Conservation (phyloP, 2,797 vertebrate genomes). For the Pipistrellus kuhlii region DNA sequence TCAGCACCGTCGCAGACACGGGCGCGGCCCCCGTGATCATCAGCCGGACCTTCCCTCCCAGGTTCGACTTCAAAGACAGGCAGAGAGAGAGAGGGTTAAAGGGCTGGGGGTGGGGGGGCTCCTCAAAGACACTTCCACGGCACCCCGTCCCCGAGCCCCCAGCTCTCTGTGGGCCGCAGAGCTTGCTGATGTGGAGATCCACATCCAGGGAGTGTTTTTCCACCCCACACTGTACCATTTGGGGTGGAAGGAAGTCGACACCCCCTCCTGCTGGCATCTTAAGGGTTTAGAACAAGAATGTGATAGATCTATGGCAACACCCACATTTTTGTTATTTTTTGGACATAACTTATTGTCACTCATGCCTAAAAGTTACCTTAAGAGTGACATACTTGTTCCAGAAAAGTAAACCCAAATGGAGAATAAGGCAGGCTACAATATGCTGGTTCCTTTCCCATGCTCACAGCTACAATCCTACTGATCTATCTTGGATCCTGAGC, state of each 20-base stretch:
- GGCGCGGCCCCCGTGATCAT: constrained; percentile 98
- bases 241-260: background rate
- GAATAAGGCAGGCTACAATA: background rate
- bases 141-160: accelerated
- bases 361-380: background rate
- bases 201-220: too few species aligned
- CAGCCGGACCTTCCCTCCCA: constrained; percentile 94
- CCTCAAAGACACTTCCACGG: background rate
- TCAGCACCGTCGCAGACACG: constrained; percentile 95
- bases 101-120: background rate
- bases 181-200: too few species aligned
- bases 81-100: background rate
- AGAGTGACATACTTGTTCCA: background rate
- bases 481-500: background rate
- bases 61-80: constrained; percentile 89
- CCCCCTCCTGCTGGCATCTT: background rate
- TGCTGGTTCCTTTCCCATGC: background rate
- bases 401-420: background rate
- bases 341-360: background rate
- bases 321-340: background rate
- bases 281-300: background rate
- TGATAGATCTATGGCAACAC: background rate
- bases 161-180: background rate
- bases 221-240: accelerated
- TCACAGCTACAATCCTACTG: background rate